Base-by-base conservation (phyloP, 2,797 vertebrate genomes). In the Labeo calbasu region DNA sequence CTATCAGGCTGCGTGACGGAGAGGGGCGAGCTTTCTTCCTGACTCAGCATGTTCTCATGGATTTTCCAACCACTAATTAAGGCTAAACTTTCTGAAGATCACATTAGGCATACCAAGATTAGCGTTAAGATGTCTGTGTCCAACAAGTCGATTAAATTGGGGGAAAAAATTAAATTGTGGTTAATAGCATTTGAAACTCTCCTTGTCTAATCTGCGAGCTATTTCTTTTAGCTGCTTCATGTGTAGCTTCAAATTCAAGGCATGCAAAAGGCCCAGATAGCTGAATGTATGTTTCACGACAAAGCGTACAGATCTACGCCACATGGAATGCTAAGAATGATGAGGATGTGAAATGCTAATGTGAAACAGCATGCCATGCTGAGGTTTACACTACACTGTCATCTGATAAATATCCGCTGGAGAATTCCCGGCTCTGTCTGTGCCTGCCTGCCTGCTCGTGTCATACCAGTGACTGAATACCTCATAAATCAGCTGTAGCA, bases 181-280 rank as follows among this genome's bases (percentile, higher is more conserved):
- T 87, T 93, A 94, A 93, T 92, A 89, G 88, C 88, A 83, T 94
- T 65, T 17, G 14, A 94, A 93, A 90, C 36, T 50, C 66, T 57
- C n/a, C 19, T 15, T 75, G 77, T 78, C 63, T 77, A 76, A 66
- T 78, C 69, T 81, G 59, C 14, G 25, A 85, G 81, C 57, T 69
- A 28, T 70, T 81, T 73, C 23, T 51, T 14, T 55, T 50, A 10
- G 17, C 12, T 43, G 3, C 23, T 63, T 43, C 5, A 68, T 55
- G 53, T 72, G 79, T n/a, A 73, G 63, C 63, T 72, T 70, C 32
- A 32, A 17, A 85, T 65, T 63, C 23, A 71, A 17, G 57, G 40
- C 70, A 65, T 72, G 25, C 25, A 48, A 82, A 51, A 65, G 25
- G 5, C 17, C 25, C 21, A 15, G 71, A 51, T 65, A 75, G 51